phyloP scores from a whole-genome alignment of 1,140 invertebrate genomes.

The Oreohelix idahoensis region DNA sequence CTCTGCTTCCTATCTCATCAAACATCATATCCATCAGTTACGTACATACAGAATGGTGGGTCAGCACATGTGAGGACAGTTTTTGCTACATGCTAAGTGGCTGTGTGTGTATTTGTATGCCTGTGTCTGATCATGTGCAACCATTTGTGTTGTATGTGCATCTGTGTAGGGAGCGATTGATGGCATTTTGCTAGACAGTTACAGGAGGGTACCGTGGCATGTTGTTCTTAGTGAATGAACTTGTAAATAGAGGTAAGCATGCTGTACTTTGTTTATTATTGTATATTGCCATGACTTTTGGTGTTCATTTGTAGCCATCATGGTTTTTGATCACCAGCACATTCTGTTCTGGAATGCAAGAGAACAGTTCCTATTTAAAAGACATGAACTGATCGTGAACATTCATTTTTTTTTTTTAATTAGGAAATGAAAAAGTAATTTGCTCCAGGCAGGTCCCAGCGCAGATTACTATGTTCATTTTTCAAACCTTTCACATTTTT shows the following conservation, averaged over 20 bases:
- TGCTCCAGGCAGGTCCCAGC: background rate
- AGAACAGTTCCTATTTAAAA: background rate
- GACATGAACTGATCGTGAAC: background rate
- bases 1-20: too few relatives aligned
- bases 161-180: background rate
- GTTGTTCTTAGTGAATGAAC: background rate
- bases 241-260: background rate
- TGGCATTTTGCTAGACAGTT: too few relatives aligned
- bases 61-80: too few relatives aligned
- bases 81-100: background rate
- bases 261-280: slow-evolving; percentile 4
- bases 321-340: background rate
- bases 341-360: background rate
- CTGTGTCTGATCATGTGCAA: background rate
- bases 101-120: background rate
- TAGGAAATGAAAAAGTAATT: background rate
- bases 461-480: background rate
- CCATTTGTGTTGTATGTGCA: background rate
- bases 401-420: background rate
- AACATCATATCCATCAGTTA: too few relatives aligned
- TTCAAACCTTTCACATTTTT: background rate
- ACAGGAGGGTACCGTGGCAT: too few relatives aligned
- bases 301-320: background rate
- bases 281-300: background rate
- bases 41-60: too few relatives aligned